phyloP scores from a whole-genome alignment of 2,113 vertebrate genomes.

The Arvicanthis niloticus region DNA sequence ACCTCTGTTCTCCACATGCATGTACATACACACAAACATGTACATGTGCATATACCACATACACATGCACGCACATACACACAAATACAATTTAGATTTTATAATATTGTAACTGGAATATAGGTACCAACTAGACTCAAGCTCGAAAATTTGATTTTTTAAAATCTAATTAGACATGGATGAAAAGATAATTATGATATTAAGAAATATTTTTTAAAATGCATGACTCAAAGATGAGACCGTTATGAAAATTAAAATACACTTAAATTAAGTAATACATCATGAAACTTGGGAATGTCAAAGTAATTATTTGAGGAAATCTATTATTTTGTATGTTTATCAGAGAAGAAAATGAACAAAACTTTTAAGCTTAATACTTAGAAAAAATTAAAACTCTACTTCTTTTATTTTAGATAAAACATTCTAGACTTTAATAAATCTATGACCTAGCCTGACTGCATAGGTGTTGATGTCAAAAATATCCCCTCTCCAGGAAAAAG shows the following conservation, averaged over 20 bases:
- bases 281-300: background rate
- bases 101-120: slow-evolving; percentile 32
- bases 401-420: slow-evolving; percentile 57
- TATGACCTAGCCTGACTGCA: background rate
- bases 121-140: background rate
- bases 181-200: background rate
- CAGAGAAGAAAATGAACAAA: background rate
- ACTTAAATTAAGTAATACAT: slow-evolving; percentile 22
- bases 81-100: background rate
- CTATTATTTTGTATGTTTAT: background rate
- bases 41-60: background rate
- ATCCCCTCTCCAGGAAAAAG: too few relatives aligned
- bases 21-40: background rate
- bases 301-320: slow-evolving; percentile 14
- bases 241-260: slow-evolving; percentile 45
- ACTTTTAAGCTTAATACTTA: slow-evolving; percentile 11
- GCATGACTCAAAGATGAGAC: slow-evolving; percentile 31
- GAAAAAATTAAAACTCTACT: background rate
- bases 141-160: slow-evolving; percentile 51
- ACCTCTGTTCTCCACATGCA: background rate
- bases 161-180: slow-evolving; percentile 8
- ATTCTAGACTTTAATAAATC: slow-evolving; percentile 4
- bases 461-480: too few relatives aligned
- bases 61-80: background rate
- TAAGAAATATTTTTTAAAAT: slow-evolving; percentile 18